phyloP scores from a whole-genome alignment of 2,113 vertebrate species.

The Toxostoma redivivum region DNA sequence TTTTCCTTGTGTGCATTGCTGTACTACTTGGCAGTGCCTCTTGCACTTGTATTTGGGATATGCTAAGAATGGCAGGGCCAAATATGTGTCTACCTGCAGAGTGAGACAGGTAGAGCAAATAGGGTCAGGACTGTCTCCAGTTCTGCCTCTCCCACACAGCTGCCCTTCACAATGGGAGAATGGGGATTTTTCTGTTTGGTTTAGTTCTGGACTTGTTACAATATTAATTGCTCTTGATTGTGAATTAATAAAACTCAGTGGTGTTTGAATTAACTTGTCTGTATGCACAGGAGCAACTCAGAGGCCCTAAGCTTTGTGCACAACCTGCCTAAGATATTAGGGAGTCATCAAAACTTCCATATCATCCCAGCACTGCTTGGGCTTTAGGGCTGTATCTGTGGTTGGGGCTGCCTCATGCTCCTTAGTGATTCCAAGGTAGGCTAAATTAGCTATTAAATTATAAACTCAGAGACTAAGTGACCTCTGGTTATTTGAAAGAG shows the following conservation, averaged over 20 bases:
- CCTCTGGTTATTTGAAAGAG: background rate
- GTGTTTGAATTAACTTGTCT: background rate
- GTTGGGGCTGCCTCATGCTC: background rate
- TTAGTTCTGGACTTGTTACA: background rate
- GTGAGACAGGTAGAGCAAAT: background rate
- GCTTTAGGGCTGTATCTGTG: background rate
- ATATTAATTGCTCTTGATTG: background rate
- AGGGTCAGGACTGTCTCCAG: accelerated
- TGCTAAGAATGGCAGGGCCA: too few relatives aligned
- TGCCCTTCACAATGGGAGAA: background rate
- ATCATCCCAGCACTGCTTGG: accelerated
- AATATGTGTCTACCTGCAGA: background rate
- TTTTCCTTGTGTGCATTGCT: background rate
- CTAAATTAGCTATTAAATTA: background rate
- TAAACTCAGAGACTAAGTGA: background rate
- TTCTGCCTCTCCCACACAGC: accelerated
- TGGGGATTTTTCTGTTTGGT: accelerated
- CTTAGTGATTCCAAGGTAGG: background rate
- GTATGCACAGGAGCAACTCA: background rate
- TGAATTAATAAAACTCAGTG: background rate
- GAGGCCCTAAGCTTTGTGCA: background rate
- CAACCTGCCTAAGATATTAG: accelerated
- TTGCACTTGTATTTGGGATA: background rate
- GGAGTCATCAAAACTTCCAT: background rate
- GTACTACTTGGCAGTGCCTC: background rate